Conservation (phyloP, 1,140 invertebrate species). For the Campoletis sonorensis region DNA sequence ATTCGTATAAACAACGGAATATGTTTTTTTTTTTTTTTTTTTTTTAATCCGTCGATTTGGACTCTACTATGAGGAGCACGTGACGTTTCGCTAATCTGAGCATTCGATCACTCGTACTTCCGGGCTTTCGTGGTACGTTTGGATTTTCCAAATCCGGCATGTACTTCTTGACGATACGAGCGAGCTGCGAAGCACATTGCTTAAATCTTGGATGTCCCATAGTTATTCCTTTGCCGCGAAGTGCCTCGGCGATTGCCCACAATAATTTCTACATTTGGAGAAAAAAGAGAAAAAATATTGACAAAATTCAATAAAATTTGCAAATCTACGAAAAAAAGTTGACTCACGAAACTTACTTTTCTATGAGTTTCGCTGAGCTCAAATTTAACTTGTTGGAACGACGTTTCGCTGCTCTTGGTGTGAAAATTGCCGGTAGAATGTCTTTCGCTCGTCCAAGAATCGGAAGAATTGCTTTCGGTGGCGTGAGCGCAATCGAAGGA, state of each 20-base stretch:
- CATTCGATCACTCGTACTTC: slow-evolving; percentile 78
- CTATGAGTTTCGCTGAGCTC: slow-evolving; percentile 80
- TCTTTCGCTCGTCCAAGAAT: slow-evolving; percentile 57
- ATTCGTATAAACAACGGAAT: slow-evolving; percentile 29
- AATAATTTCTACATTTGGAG: slow-evolving; percentile 80
- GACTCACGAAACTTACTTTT: slow-evolving; percentile 77
- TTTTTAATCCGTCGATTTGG: slow-evolving; percentile 69
- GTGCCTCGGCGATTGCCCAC: slow-evolving; percentile 83
- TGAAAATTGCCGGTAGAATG: slow-evolving; percentile 60
- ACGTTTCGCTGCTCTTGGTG: slow-evolving; percentile 52
- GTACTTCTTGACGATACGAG: slow-evolving; percentile 78
- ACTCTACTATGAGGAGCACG: slow-evolving; percentile 79
- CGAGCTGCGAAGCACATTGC: slow-evolving; percentile 78
- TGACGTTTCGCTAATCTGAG: slow-evolving; percentile 80
- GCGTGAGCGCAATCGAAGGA: slow-evolving; percentile 77
- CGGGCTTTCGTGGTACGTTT: slow-evolving; percentile 72
- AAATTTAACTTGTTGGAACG: slow-evolving; percentile 50
- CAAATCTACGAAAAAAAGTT: slow-evolving; percentile 24
- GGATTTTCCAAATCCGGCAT: slow-evolving; percentile 72
- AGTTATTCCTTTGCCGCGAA: slow-evolving; percentile 80
- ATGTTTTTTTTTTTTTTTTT: slow-evolving; percentile 30
- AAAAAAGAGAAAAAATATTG: slow-evolving; percentile 44
- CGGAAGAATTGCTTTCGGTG: slow-evolving; percentile 55
- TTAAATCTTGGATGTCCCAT: slow-evolving; percentile 81
- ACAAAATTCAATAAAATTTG: not conserved